These are phyloP conservation scores for Agrilus planipennis DNA, from an alignment of 1,140 invertebrate species.

Conservation along the genomic window DNA sequence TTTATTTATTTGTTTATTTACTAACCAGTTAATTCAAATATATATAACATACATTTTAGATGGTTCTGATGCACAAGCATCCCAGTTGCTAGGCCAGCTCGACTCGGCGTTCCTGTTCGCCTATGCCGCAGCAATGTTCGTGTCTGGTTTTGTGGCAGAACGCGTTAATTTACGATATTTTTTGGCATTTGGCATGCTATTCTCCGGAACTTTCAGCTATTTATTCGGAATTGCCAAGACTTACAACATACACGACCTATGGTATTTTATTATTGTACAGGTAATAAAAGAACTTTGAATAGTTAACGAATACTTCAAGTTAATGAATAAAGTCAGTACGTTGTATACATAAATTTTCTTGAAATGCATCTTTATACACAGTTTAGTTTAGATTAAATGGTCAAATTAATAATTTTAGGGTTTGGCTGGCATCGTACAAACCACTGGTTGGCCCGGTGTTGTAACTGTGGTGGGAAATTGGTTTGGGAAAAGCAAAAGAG, in stretches of 20 bases:
- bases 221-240: slow-evolving; percentile 80
- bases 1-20: too few relatives aligned
- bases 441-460: slow-evolving; percentile 84
- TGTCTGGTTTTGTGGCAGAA: slow-evolving; percentile 82
- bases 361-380: too few relatives aligned
- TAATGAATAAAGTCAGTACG: too few relatives aligned
- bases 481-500: slow-evolving; percentile 85
- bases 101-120: slow-evolving; percentile 89
- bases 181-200: slow-evolving; percentile 78
- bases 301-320: too few relatives aligned
- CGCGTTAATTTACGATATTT: slow-evolving; percentile 85
- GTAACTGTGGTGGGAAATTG: slow-evolving; percentile 90
- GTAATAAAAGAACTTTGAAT: too few relatives aligned
- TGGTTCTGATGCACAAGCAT: slow-evolving; percentile 55
- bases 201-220: slow-evolving; percentile 78
- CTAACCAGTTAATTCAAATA: too few relatives aligned
- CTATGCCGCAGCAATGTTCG: slow-evolving; percentile 90
- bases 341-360: too few relatives aligned
- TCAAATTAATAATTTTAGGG: slow-evolving; percentile 48
- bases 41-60: too few relatives aligned
- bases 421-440: slow-evolving; percentile 74
- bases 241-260: slow-evolving; percentile 70
- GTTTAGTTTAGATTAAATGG: too few relatives aligned
- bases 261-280: slow-evolving; percentile 81
- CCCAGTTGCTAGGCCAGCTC: slow-evolving; percentile 71